These are phyloP conservation scores for Porites evermanni DNA, from an alignment of 92 coral and sea anemone species.

Conservation along the genomic window DNA sequence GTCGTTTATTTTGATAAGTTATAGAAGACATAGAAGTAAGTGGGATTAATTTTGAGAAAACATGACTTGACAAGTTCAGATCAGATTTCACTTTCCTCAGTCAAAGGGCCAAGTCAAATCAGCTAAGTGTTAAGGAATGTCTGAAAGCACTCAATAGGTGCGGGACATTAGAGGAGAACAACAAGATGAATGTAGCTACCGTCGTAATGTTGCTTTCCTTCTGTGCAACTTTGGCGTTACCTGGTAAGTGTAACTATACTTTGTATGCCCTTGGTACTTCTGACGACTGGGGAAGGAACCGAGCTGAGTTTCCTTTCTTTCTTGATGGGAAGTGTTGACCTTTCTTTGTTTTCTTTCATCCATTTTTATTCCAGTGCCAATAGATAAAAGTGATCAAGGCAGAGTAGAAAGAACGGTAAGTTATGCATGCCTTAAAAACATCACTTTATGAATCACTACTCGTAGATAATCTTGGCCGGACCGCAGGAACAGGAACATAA, in stretches of 20 bases:
- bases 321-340: not conserved
- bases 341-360: not conserved
- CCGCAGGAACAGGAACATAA: too few species aligned
- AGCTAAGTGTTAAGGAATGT: too few species aligned
- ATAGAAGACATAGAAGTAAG: not conserved
- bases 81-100: too few species aligned
- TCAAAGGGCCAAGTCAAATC: too few species aligned
- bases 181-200: slow-evolving; percentile 17
- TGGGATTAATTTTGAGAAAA: too few species aligned
- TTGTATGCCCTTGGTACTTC: not conserved
- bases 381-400: slow-evolving; percentile 8
- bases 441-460: too few species aligned
- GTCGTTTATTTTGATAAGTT: too few species aligned
- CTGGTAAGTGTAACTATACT: slow-evolving; percentile 18
- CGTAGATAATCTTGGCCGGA: too few species aligned
- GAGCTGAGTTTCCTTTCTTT: too few species aligned
- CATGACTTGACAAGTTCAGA: too few species aligned
- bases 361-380: slow-evolving; percentile 14
- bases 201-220: slow-evolving; percentile 19
- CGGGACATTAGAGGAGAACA: not conserved
- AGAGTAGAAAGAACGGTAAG: slow-evolving; percentile 31
- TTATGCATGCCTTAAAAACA: too few species aligned
- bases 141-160: not conserved
- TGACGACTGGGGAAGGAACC: not conserved
- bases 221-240: slow-evolving; percentile 12